phyloP scores from a whole-genome alignment of 1,140 invertebrate genomes.

The Heliconius hermathena region DNA sequence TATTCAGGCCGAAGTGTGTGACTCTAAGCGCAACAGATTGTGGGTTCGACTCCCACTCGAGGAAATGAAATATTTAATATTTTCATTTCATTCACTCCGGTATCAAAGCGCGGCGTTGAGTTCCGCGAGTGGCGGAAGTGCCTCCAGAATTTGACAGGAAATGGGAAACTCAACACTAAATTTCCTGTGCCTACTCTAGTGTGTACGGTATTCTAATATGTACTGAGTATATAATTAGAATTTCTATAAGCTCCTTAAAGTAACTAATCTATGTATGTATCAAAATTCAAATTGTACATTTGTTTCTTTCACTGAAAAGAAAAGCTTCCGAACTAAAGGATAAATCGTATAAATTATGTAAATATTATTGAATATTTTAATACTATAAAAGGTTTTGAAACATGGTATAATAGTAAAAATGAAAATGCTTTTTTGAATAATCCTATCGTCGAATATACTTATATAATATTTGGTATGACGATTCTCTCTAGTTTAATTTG shows the following conservation, averaged over 20 bases:
- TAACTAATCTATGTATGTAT: slow-evolving; percentile 48
- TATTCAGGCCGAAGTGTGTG: too few relatives aligned
- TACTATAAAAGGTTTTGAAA: slow-evolving; percentile 5
- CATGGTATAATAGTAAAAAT: not conserved
- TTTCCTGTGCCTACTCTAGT: too few relatives aligned
- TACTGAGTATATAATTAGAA: too few relatives aligned
- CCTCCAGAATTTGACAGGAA: too few relatives aligned
- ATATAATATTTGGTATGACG: not conserved
- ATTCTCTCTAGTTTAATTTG: slow-evolving; percentile 8
- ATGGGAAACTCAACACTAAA: too few relatives aligned
- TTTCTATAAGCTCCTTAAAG: not conserved
- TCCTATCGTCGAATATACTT: not conserved
- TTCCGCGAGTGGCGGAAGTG: too few relatives aligned
- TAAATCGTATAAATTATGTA: slow-evolving; percentile 12
- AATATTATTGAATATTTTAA: slow-evolving; percentile 14
- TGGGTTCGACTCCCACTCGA: too few relatives aligned
- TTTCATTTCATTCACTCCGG: too few relatives aligned
- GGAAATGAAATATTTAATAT: too few relatives aligned
- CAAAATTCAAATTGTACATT: slow-evolving; percentile 19
- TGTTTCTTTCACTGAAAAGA: slow-evolving; percentile 3
- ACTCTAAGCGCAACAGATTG: too few relatives aligned
- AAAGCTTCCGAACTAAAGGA: slow-evolving; percentile 9
- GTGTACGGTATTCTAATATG: too few relatives aligned
- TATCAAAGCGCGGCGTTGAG: too few relatives aligned
- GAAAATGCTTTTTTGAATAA: not conserved